Conservation (phyloP, 2,888 invertebrate genomes). For the Diogma glabrata region DNA sequence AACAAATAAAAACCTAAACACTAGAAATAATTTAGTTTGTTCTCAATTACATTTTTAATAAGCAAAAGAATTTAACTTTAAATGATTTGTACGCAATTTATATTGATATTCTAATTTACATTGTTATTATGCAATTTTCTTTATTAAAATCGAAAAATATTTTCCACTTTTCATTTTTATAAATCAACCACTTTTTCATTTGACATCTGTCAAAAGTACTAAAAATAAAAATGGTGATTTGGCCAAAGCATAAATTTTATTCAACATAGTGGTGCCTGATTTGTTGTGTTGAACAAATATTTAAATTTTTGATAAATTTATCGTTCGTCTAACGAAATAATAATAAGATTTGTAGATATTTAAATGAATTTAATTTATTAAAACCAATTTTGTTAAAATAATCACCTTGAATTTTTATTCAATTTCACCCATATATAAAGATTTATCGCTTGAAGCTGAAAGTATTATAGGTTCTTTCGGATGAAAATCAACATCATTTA, state of each 20-base stretch:
- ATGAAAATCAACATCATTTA: conserved; percentile 94
- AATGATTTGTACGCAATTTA: no score
- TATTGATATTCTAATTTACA: no score
- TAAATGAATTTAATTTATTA: no score
- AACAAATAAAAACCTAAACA: no score
- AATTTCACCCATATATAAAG: conserved; percentile 90
- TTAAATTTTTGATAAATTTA: no score
- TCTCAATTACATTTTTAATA: no score
- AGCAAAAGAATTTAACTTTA: no score
- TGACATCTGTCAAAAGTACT: conserved; percentile 8
- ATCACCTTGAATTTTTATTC: no score
- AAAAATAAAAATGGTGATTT: conserved; percentile 2
- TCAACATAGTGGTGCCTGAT: neutral
- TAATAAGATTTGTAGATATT: no score
- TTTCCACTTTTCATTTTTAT: neutral
- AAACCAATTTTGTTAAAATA: no score
- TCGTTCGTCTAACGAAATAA: no score
- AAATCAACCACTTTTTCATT: neutral
- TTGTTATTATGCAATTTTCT: conserved; percentile 7
- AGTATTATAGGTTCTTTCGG: conserved; percentile 84
- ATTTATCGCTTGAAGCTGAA: conserved; percentile 92
- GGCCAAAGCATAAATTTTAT: conserved; percentile 5
- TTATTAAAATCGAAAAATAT: neutral
- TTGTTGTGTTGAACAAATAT: neutral
- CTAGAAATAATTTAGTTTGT: no score